These are phyloP conservation scores for Limnephilus lunatus DNA, from an alignment of 2,888 invertebrate species.

Conservation along the genomic window DNA sequence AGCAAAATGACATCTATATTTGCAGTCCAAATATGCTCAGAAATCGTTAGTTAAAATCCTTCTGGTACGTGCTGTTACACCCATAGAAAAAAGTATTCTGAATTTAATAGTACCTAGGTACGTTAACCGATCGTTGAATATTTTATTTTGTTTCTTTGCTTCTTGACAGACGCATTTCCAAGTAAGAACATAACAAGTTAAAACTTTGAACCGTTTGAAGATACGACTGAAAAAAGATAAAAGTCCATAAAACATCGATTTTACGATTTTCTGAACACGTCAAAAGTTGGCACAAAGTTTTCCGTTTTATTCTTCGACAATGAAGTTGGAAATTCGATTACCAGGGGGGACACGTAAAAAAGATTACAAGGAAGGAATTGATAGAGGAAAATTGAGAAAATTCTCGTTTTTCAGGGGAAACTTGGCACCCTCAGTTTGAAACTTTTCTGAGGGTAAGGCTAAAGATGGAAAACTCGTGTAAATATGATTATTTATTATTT, in stretches of 20 bases:
- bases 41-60: too few relatives aligned
- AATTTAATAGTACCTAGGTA: too few relatives aligned
- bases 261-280: conserved; percentile 2
- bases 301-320: conserved; percentile 13
- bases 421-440: not conserved
- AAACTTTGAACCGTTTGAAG: not conserved
- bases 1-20: too few relatives aligned
- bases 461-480: conserved; percentile 6
- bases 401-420: conserved; percentile 10
- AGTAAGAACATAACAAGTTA: not conserved
- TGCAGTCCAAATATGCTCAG: too few relatives aligned
- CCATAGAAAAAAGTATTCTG: too few relatives aligned
- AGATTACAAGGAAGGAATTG: conserved; percentile 50
- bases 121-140: not conserved
- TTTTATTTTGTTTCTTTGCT: not conserved
- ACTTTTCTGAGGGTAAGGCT: not conserved
- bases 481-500: not conserved
- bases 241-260: not conserved
- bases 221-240: not conserved
- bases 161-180: conserved; percentile 2
- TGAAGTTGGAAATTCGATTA: conserved; percentile 44
- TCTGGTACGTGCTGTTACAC: too few relatives aligned
- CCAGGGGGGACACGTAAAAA: conserved; percentile 38
- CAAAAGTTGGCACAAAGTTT: conserved; percentile 2
- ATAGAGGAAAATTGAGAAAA: conserved; percentile 44